Conservation (phyloP, 2,888 invertebrate species). For the Agrotis segetum region DNA sequence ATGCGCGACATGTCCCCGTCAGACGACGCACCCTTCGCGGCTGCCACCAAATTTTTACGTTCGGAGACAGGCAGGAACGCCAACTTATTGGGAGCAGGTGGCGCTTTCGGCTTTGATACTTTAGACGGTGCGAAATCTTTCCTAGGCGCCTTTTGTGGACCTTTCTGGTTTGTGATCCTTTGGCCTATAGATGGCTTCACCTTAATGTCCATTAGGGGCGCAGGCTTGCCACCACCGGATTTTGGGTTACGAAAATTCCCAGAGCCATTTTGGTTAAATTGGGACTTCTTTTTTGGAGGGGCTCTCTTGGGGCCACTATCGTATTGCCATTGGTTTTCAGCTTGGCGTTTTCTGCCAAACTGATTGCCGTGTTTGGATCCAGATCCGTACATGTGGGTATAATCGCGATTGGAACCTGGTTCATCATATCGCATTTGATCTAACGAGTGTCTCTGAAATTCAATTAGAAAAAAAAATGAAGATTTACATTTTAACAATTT, state of each 20-base stretch:
- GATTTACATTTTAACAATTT: conserved; percentile 45
- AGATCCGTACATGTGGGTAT: conserved; percentile 70
- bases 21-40: conserved; percentile 45
- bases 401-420: conserved; percentile 65
- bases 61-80: conserved; percentile 59
- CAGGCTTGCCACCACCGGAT: conserved; percentile 9
- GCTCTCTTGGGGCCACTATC: conserved; percentile 70
- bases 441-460: conserved; percentile 80
- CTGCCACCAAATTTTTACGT: conserved; percentile 63
- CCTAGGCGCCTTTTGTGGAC: conserved; percentile 34
- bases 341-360: conserved; percentile 72
- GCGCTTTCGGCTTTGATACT: conserved; percentile 69
- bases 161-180: conserved; percentile 54
- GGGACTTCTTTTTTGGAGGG: conserved; percentile 50
- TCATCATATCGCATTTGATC: conserved; percentile 60
- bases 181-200: conserved; percentile 61
- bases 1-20: conserved; percentile 49
- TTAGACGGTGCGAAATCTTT: conserved; percentile 71
- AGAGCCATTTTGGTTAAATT: conserved; percentile 50
- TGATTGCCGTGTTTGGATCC: conserved; percentile 58
- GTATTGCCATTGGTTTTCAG: conserved; percentile 68
- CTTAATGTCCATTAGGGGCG: conserved; percentile 52
- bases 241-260: conserved; percentile 39
- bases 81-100: conserved; percentile 65
- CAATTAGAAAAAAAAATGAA: conserved; percentile 65